Evolutionary conservation across 2,797 vertebrate species (phyloP), one percentile per base, ranked within the genome.

Genomic region (Scolopax bukidnonensis): DNA sequence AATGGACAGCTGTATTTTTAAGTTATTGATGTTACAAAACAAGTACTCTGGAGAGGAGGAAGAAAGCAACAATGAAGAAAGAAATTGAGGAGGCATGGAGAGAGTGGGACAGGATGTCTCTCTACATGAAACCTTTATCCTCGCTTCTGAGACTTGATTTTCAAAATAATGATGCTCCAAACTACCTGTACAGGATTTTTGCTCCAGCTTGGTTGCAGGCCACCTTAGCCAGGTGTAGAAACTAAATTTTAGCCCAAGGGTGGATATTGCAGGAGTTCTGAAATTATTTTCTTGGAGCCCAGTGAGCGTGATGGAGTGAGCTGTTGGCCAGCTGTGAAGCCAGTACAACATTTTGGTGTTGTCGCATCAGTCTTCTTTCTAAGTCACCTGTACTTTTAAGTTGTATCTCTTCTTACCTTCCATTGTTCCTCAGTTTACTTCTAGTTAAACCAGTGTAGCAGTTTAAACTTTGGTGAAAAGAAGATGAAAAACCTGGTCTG

Each of bases 1-100:
- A 92, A 94, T 33, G 40, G 89, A 80, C 87, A 83, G 84, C 75
- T 89, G 75, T 89, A 70, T 91, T 89, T 93, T 57, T 56, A 61
- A 89, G 71, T 82, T 89, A 51, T 84, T 89, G 81, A 50, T 92
- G 78, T 77, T 85, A 56, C 70, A 90, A 94, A 90, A 50, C 64
- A 59, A 73, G 30, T 77, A 41, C 64, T 73, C 45, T 18, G 16
- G 45, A 89, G 78, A 80, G n/a, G 41, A 84, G 38, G 61, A 84
- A 84, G 57, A 92, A 79, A 79, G 74, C 43, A 67, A 30, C 6
- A 11, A 71, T 65, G 57, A 87, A 65, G 65, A 73, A 76, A 71
- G 47, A 84, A 92, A 67, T 25, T 33, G 70, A 79, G 86, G 82
- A 73, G 69, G 59, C 81, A 28, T 38, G 28, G 43, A 78, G 38